phyloP scores from a whole-genome alignment of 2,888 invertebrate species.

The Mythimna vitellina region DNA sequence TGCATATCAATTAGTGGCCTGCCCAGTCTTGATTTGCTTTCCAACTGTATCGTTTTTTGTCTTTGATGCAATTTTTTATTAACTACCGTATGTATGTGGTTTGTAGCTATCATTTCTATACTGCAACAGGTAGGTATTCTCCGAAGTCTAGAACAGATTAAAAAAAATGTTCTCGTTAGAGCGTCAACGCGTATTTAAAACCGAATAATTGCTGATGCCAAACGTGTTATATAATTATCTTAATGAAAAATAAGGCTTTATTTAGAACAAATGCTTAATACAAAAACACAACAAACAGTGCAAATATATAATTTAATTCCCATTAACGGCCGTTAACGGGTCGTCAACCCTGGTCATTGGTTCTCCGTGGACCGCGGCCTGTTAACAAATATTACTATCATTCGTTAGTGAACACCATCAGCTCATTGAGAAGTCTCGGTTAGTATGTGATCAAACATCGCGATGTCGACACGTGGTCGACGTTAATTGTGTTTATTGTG shows the following conservation, averaged over 20 bases:
- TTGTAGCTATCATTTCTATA: background rate
- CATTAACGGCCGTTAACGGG: slow-evolving; percentile 51
- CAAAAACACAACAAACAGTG: slow-evolving; percentile 38
- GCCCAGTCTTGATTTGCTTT: background rate
- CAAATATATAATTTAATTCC: slow-evolving; percentile 63
- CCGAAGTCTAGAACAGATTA: background rate
- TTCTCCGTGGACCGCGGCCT: slow-evolving; percentile 26
- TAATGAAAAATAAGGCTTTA: slow-evolving; percentile 5
- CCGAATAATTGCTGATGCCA: background rate
- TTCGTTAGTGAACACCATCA: slow-evolving; percentile 72
- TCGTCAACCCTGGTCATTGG: slow-evolving; percentile 71
- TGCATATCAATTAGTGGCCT: background rate
- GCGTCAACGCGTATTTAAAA: background rate
- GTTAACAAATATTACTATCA: slow-evolving; percentile 62
- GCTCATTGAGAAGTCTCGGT: slow-evolving; percentile 74
- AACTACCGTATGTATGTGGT: background rate
- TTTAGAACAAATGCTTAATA: slow-evolving; percentile 33
- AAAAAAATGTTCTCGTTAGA: background rate
- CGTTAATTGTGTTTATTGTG: slow-evolving; percentile 67
- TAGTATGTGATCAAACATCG: slow-evolving; percentile 81
- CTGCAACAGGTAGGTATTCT: background rate
- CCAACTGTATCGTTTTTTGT: background rate
- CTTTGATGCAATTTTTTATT: background rate
- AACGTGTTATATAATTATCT: background rate
- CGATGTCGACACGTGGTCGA: slow-evolving; percentile 79